A percentile compares a stretch with the other conserved stretches of the same genome.
Evolutionary conservation across 2,113 vertebrate genomes (phyloP).

Genomic region (Crocuta crocuta): DNA sequence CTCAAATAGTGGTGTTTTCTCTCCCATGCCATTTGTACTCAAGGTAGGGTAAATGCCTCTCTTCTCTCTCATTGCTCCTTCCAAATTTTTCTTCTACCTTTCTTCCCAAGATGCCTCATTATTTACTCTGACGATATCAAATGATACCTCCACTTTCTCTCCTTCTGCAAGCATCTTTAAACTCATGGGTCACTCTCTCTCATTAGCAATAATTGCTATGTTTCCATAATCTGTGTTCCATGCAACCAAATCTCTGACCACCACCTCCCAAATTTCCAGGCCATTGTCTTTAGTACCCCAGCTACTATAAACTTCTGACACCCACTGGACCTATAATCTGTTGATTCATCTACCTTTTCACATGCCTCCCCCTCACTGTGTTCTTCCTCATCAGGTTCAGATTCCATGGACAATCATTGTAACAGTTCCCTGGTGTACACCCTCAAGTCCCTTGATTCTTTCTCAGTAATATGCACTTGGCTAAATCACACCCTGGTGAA

Average conservation of each 20-base stretch:
- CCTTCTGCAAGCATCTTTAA: not conserved
- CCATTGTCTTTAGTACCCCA: no score
- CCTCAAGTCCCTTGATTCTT: not conserved
- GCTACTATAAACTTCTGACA: not conserved
- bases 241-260: not conserved
- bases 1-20: not conserved
- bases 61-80: not conserved
- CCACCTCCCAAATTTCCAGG: not conserved
- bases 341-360: not conserved
- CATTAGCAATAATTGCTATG: not conserved
- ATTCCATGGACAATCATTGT: not conserved
- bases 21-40: not conserved
- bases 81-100: not conserved
- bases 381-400: not conserved
- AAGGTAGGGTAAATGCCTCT: not conserved
- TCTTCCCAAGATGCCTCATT: not conserved
- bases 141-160: not conserved
- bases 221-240: not conserved
- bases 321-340: not conserved
- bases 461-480: not conserved
- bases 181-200: not conserved
- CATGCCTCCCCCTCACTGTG: not conserved
- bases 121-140: not conserved
- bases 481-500: not conserved
- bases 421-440: not conserved